Percentiles rank a stretch among this genome's conserved stretches.
phyloP scores from a whole-genome alignment of 2,797 vertebrate species.

The Mallotus villosus region DNA sequence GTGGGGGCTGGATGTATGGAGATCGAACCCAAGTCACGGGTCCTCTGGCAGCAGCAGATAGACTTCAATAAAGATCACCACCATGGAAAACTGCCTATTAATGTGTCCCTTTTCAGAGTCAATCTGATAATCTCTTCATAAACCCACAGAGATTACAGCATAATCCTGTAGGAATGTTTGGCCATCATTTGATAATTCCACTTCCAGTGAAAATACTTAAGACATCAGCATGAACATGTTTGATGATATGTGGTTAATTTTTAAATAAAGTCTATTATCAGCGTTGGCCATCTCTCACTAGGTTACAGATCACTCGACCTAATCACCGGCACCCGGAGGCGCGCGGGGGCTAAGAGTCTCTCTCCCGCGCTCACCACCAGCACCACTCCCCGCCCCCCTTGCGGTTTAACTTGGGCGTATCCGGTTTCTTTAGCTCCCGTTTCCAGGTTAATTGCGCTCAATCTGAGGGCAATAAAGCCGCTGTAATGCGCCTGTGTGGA shows the following conservation, averaged over 20 bases:
- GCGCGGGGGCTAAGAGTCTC: not conserved
- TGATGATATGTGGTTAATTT: not conserved
- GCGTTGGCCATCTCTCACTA: not conserved
- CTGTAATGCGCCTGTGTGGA: slow-evolving; percentile 29
- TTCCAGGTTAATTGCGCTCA: slow-evolving; percentile 56
- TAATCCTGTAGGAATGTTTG: too few species aligned
- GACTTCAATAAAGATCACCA: too few species aligned
- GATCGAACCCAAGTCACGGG: too few species aligned
- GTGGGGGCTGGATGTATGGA: too few species aligned
- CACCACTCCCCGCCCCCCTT: slow-evolving; percentile 16
- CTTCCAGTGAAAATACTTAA: too few species aligned
- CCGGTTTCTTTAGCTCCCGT: slow-evolving; percentile 42
- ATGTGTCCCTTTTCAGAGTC: too few species aligned
- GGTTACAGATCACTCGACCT: slow-evolving; percentile 4
- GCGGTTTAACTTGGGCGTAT: slow-evolving; percentile 42
- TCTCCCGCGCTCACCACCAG: slow-evolving; percentile 24
- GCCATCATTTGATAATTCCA: too few species aligned
- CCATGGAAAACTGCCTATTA: too few species aligned
- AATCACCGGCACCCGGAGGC: slow-evolving; percentile 5
- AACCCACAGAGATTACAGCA: too few species aligned
- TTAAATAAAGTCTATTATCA: slow-evolving; percentile 4
- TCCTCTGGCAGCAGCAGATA: too few species aligned
- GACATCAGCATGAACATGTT: too few species aligned
- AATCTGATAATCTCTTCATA: too few species aligned
- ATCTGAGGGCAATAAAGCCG: slow-evolving; percentile 41